Conservation (phyloP, 1,140 invertebrate species). For the Venustaconcha ellipsiformis region DNA sequence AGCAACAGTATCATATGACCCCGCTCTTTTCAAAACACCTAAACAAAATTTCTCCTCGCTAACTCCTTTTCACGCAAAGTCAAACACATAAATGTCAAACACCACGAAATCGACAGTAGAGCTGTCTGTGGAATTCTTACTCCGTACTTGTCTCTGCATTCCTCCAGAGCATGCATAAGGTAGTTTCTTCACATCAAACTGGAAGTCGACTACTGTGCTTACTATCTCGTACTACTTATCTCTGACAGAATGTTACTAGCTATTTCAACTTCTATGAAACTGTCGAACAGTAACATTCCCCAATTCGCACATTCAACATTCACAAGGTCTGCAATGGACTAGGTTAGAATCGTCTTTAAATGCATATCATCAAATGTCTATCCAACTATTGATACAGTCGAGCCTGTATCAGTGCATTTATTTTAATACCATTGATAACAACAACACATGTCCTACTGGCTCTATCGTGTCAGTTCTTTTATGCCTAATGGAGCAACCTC, state of each 20-base stretch:
- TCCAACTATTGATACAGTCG: constrained; percentile 24
- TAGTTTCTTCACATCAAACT: constrained; percentile 6
- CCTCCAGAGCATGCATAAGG: constrained; percentile 8
- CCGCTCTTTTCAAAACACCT: constrained; percentile 4
- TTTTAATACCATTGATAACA: constrained; percentile 4
- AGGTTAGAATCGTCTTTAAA: constrained; percentile 6
- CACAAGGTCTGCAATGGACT: constrained; percentile 10
- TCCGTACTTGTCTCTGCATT: constrained; percentile 21
- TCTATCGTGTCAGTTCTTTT: neutral
- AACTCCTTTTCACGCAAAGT: constrained; percentile 6
- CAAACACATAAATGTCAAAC: constrained; percentile 16
- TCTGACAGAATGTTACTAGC: neutral
- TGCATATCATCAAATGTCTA: constrained; percentile 19
- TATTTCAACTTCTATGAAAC: constrained; percentile 23
- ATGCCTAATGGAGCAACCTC: neutral
- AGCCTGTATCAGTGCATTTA: constrained; percentile 29
- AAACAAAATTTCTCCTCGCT: constrained; percentile 9
- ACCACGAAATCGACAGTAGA: constrained; percentile 11
- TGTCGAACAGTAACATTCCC: constrained; percentile 10
- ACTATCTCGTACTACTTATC: constrained; percentile 5
- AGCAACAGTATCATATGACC: neutral
- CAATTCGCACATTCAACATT: constrained; percentile 24
- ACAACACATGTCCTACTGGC: constrained; percentile 12
- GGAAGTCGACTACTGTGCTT: neutral
- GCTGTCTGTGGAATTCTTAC: constrained; percentile 19